Evolutionary conservation across 2,888 invertebrate genomes (phyloP).

Genomic region (Agonopterix alstromeriana): DNA sequence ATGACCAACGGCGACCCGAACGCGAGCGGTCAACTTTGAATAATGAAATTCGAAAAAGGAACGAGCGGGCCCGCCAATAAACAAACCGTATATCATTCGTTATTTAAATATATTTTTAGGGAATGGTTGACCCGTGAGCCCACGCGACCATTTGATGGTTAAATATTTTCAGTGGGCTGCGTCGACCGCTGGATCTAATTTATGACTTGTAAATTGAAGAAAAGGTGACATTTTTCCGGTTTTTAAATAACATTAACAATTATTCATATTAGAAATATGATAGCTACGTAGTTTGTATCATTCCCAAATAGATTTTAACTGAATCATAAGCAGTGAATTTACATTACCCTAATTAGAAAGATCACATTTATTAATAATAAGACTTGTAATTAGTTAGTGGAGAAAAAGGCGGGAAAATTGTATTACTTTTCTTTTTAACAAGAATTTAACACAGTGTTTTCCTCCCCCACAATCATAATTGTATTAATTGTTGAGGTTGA

Average conservation of each 20-base stretch:
- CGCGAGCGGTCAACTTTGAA: conserved; percentile 59
- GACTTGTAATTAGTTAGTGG: conserved; percentile 69
- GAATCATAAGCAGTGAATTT: neutral
- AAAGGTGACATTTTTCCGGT: conserved; percentile 13
- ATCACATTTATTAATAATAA: conserved; percentile 69
- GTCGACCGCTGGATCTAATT: conserved; percentile 53
- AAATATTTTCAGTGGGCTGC: conserved; percentile 72
- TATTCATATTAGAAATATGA: too few species aligned
- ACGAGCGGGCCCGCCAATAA: conserved; percentile 71
- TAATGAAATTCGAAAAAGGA: conserved; percentile 70
- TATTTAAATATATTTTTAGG: conserved; percentile 70
- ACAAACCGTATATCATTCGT: conserved; percentile 76
- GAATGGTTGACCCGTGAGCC: conserved; percentile 72
- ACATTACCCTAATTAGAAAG: conserved; percentile 55
- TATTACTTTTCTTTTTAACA: conserved; percentile 61
- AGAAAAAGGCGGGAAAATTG: conserved; percentile 68
- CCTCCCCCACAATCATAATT: conserved; percentile 59
- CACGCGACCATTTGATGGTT: conserved; percentile 71
- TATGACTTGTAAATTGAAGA: conserved; percentile 56
- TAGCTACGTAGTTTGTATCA: too few species aligned
- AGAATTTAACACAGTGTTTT: conserved; percentile 59
- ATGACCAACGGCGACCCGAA: conserved; percentile 63
- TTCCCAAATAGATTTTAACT: too few species aligned
- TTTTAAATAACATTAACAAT: neutral
- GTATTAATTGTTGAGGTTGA: conserved; percentile 62